These are phyloP conservation scores for Zaprionus vittiger DNA, from an alignment of 1,140 invertebrate species.

Conservation along the genomic window DNA sequence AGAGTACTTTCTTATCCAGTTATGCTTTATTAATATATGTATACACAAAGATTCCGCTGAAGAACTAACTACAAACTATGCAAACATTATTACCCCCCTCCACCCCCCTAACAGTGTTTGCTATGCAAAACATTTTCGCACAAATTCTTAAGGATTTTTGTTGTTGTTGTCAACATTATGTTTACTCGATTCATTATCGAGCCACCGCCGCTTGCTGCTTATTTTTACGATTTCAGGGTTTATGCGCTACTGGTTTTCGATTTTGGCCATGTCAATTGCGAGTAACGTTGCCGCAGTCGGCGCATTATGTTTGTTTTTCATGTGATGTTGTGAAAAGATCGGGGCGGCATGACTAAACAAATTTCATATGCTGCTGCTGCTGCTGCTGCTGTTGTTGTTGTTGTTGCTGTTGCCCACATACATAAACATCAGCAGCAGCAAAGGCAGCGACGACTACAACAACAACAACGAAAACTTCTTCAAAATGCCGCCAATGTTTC, in stretches of 20 bases:
- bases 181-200: slow-evolving; percentile 39
- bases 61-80: neutral
- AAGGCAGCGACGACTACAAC: slow-evolving; percentile 18
- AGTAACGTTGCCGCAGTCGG: slow-evolving; percentile 26
- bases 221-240: slow-evolving; percentile 41
- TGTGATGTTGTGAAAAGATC: slow-evolving; percentile 74
- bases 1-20: neutral
- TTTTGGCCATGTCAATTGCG: slow-evolving; percentile 58
- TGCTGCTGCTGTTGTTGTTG: neutral
- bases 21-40: neutral
- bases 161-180: slow-evolving; percentile 12
- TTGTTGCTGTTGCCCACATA: slow-evolving; percentile 21
- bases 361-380: slow-evolving; percentile 10
- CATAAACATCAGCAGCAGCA: slow-evolving; percentile 29
- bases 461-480: slow-evolving; percentile 59
- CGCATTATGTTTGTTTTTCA: slow-evolving; percentile 69
- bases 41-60: neutral
- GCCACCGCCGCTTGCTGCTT: slow-evolving; percentile 22
- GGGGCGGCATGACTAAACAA: slow-evolving; percentile 66
- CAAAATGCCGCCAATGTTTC: slow-evolving; percentile 78
- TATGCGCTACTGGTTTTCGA: slow-evolving; percentile 45
- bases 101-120: neutral
- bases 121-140: slow-evolving; percentile 31
- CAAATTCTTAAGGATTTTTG: neutral
- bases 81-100: neutral